phyloP scores from a whole-genome alignment of 2,113 vertebrate species.

The Gambusia holbrooki region DNA sequence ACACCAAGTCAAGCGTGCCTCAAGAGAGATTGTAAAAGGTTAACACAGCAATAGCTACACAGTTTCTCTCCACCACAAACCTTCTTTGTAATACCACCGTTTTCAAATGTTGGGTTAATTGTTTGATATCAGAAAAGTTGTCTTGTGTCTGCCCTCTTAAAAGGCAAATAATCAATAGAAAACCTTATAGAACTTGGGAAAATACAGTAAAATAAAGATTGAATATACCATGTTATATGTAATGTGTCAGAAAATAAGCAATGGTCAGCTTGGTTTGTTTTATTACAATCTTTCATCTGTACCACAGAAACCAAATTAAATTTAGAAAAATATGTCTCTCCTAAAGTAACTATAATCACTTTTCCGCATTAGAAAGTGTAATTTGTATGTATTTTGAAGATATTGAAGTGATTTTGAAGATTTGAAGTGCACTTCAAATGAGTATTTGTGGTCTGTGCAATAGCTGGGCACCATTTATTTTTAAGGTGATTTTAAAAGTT shows the following conservation, averaged over 20 bases:
- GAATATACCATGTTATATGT: background rate
- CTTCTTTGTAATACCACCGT: background rate
- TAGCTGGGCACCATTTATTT: no score
- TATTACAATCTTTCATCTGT: background rate
- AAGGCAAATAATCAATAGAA: background rate
- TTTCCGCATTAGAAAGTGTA: constrained; percentile 16
- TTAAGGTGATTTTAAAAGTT: no score
- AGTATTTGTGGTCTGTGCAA: no score
- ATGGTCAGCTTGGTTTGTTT: background rate
- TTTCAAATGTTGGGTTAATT: background rate
- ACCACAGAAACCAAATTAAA: constrained; percentile 26
- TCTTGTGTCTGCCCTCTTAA: background rate
- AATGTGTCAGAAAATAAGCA: background rate
- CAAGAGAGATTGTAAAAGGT: constrained; percentile 3
- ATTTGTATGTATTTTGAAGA: background rate
- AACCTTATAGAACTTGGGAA: background rate
- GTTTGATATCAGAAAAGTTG: background rate
- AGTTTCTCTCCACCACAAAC: background rate
- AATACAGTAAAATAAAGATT: background rate
- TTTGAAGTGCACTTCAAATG: no score
- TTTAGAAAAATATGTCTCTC: no score
- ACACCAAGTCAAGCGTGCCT: background rate
- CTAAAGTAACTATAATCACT: constrained; percentile 11
- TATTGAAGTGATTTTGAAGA: no score
- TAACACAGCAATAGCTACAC: background rate